A percentile compares a stretch with the other conserved stretches of the same genome.
phyloP scores from a whole-genome alignment of 1,140 invertebrate species.

The Mamestra configurata region DNA sequence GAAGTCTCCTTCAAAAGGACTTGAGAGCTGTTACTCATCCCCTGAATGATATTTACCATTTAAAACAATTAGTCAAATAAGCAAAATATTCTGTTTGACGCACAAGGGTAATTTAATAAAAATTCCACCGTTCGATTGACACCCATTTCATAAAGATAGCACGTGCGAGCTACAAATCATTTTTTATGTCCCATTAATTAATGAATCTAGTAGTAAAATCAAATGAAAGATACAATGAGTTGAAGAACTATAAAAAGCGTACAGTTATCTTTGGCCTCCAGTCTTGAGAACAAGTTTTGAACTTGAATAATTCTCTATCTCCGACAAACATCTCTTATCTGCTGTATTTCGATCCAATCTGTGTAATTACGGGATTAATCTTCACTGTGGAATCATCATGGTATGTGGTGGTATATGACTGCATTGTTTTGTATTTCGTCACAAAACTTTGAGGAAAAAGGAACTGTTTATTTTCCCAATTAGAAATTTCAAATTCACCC shows the following conservation, averaged over 20 bases:
- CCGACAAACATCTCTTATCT: constrained; percentile 39
- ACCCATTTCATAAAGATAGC: not conserved
- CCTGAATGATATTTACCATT: not conserved
- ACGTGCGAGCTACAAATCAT: constrained; percentile 16
- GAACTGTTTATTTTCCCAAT: constrained; percentile 3
- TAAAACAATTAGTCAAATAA: not conserved
- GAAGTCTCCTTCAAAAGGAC: too few relatives aligned
- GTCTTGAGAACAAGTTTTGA: constrained; percentile 17
- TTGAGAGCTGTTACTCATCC: too few relatives aligned
- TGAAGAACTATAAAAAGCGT: constrained; percentile 25
- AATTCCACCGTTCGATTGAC: constrained; percentile 5
- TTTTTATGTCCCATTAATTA: constrained; percentile 23
- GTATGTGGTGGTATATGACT: constrained; percentile 11
- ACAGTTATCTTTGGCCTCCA: constrained; percentile 28
- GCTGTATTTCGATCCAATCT: constrained; percentile 6
- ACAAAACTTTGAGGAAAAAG: not conserved
- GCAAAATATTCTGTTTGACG: not conserved
- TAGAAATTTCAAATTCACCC: not conserved
- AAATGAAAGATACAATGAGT: constrained; percentile 11
- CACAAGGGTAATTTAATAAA: not conserved
- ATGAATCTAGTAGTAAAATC: constrained; percentile 13
- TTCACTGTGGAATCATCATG: not conserved
- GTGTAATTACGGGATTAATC: constrained; percentile 40
- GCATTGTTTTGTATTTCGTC: constrained; percentile 15
- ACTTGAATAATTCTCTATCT: constrained; percentile 36